Evolutionary conservation across 35 echinoderm and acorn worm species (phyloP), one percentile per base, ranked within the genome.

Genomic region (Heliocidaris tuberculata): DNA sequence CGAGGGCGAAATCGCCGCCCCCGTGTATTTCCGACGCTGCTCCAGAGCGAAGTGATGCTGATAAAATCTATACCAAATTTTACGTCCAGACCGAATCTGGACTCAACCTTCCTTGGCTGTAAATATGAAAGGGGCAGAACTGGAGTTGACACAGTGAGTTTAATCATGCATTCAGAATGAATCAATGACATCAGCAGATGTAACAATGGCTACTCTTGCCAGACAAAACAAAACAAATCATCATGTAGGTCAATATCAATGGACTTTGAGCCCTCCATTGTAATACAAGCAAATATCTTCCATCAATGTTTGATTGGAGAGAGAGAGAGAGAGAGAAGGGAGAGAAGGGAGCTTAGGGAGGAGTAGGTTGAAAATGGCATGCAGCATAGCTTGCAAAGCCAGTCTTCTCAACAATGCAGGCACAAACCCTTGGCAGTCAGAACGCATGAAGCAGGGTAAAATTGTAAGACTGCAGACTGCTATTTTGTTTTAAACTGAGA

Each of bases 101-200:
- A 78, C 4, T 8, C 65, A n/a, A 78, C 19, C 19, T 24, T 78
- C 19, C 8, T 7, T 24, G 27, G 21, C 21, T 7, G 8, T 24
- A 78, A 78, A 78, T 78, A 24, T 78, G 65, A 78, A 78, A 78
- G 65, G 65, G 65, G 65, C 8, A 78, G 21, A 27, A n/a, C 17
- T 27, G 7, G 8, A 78, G 21, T 78, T 19, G 4, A 78, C 65
- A 78, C 15, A 29, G 27, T 19, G 65, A 78, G 4, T 78, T 42
- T 78, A 27, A 78, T 78, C 65, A 78, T 78, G 65, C 65, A 78
- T 78, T 19, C 65, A 78, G 65, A 78, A 78, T 78, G 19, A 78
- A 78, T 78, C 65, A 78, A 78, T 78, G 65, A 78, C 65, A 78
- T 78, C 65, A 78, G 65, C 65, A 78, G 65, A 78, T 78, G 27